A percentile compares a stretch with the other conserved stretches of the same genome.
Evolutionary conservation across 2,113 vertebrate species (phyloP).

Genomic region (Symphodus melops): DNA sequence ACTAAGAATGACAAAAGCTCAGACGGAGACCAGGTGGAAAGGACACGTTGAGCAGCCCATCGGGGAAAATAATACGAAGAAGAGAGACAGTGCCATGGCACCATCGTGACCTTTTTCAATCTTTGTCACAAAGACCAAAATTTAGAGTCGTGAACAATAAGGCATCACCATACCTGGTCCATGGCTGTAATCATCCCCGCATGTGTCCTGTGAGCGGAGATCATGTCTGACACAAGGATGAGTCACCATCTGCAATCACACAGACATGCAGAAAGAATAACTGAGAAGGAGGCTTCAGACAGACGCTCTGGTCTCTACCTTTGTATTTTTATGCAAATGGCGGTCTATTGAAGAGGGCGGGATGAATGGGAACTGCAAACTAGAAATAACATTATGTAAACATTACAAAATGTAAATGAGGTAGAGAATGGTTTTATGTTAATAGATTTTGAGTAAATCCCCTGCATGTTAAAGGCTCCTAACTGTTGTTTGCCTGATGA

Average conservation of each 20-base stretch:
- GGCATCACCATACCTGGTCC: slow-evolving; percentile 26
- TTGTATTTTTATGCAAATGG: slow-evolving; percentile 43
- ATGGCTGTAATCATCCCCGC: slow-evolving; percentile 12
- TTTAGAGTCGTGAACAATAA: slow-evolving; percentile 14
- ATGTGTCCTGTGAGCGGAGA: slow-evolving; percentile 13
- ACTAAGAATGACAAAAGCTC: slow-evolving; percentile 57
- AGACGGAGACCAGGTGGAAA: slow-evolving; percentile 34
- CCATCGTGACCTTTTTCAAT: background rate
- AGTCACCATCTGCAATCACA: slow-evolving; percentile 51
- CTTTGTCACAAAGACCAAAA: slow-evolving; percentile 5
- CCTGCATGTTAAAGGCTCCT: background rate
- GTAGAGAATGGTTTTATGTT: background rate
- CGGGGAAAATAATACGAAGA: background rate
- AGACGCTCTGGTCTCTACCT: slow-evolving; percentile 23
- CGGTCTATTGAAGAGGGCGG: background rate
- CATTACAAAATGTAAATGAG: background rate
- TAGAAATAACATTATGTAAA: slow-evolving; percentile 12
- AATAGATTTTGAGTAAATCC: background rate
- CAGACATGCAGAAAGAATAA: background rate
- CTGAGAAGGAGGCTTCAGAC: slow-evolving; percentile 30
- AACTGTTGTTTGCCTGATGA: background rate
- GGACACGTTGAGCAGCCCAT: background rate
- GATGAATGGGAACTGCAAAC: background rate
- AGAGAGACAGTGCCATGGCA: background rate
- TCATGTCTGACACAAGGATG: slow-evolving; percentile 39